Evolutionary conservation across 1,140 invertebrate genomes (phyloP).

Genomic region (Penaeus chinensis): DNA sequence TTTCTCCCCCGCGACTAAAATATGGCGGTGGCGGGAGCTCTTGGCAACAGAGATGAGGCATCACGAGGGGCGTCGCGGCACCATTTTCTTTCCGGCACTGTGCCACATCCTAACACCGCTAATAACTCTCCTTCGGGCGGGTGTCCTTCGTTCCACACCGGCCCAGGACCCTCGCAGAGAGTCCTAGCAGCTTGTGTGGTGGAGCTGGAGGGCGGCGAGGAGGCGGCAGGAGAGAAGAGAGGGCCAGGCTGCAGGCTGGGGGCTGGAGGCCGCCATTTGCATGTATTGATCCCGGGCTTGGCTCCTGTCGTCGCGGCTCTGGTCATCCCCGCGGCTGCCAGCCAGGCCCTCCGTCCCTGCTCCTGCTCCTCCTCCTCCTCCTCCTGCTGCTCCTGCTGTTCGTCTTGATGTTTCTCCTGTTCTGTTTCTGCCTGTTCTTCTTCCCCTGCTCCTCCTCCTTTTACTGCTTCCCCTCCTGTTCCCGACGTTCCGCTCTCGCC

Average conservation of each 20-base stretch:
- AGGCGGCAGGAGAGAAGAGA: neutral
- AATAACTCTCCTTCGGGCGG: too few species aligned
- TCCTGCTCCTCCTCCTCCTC: neutral
- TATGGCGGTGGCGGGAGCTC: too few species aligned
- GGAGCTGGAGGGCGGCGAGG: neutral
- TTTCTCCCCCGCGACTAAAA: too few species aligned
- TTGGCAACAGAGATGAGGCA: too few species aligned
- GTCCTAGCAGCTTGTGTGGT: too few species aligned
- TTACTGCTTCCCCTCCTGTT: too few species aligned
- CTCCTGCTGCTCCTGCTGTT: neutral
- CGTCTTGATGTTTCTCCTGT: neutral
- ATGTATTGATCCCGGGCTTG: constrained; percentile 50
- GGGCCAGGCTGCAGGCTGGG: constrained; percentile 15
- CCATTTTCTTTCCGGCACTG: too few species aligned
- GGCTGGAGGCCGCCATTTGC: constrained; percentile 47
- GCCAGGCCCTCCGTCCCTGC: constrained; percentile 1
- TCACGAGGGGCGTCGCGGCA: too few species aligned
- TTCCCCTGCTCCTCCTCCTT: neutral
- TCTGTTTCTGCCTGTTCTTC: neutral
- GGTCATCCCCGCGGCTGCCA: constrained; percentile 35
- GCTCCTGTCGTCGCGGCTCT: constrained; percentile 48
- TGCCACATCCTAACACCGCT: too few species aligned
- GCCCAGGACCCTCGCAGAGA: too few species aligned
- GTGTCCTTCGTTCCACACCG: too few species aligned
- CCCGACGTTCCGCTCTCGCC: neutral